Evolutionary conservation across 2,797 vertebrate species (phyloP).

Genomic region (Falco naumanni): DNA sequence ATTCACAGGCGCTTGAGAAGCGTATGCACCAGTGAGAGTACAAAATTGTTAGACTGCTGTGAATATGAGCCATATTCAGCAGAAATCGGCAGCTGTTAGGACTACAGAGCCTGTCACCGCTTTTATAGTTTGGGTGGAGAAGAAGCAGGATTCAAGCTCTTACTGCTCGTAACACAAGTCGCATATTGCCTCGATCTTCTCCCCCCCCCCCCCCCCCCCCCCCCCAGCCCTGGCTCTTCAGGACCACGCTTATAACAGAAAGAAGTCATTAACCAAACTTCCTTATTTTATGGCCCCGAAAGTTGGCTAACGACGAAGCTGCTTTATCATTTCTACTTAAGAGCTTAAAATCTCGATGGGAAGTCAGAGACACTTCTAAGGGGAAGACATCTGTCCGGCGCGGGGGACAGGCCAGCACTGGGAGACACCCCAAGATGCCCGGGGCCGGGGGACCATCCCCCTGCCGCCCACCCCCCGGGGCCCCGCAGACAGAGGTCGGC

Average conservation of each 20-base stretch:
- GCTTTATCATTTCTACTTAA: conserved; percentile 57
- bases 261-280: conserved; percentile 67
- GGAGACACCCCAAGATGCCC: background rate
- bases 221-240: background rate
- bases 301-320: conserved; percentile 36
- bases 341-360: conserved; percentile 4
- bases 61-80: conserved; percentile 44
- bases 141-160: conserved; percentile 59
- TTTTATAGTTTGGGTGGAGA: conserved; percentile 61
- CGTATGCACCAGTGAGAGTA: background rate
- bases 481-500: background rate
- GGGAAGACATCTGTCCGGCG: background rate
- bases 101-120: conserved; percentile 54
- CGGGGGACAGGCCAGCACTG: background rate
- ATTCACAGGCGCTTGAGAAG: conserved; percentile 1
- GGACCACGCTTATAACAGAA: conserved; percentile 64
- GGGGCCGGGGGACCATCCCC: background rate
- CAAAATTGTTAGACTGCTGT: conserved; percentile 24
- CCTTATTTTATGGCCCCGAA: conserved; percentile 49
- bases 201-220: background rate
- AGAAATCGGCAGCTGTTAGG: conserved; percentile 49
- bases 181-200: conserved; percentile 64
- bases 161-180: conserved; percentile 54
- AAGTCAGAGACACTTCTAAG: conserved; percentile 24
- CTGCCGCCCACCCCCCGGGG: background rate